Percentiles rank a stretch among this genome's conserved stretches.
These are phyloP conservation scores for Bolborhynchus lineola DNA, from an alignment of 2,113 vertebrate species.

Conservation along the genomic window DNA sequence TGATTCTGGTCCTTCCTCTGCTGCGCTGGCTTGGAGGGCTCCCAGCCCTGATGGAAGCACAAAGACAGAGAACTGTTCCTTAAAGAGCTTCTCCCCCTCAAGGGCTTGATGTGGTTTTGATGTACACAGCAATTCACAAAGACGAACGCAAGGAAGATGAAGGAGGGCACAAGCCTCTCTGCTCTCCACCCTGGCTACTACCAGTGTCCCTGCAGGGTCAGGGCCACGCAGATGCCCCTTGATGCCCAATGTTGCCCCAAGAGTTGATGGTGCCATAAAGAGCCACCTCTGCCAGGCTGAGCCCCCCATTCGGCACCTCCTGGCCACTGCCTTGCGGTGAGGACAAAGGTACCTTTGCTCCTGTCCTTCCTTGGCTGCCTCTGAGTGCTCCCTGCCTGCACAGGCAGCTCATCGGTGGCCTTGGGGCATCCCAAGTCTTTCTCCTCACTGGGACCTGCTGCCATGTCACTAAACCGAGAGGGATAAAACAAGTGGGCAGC, in stretches of 20 bases:
- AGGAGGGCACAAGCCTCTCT: rapidly evolving
- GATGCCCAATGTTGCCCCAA: rapidly evolving
- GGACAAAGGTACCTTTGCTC: neutral
- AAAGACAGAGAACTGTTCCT: neutral
- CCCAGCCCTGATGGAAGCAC: neutral
- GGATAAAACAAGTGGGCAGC: neutral
- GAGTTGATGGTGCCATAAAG: neutral
- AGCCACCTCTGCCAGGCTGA: neutral
- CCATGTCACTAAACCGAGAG: neutral
- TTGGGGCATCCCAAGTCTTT: slow-evolving; percentile 8
- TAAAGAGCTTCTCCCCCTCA: rapidly evolving
- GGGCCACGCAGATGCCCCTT: rapidly evolving
- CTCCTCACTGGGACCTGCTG: neutral
- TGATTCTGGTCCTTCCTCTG: neutral
- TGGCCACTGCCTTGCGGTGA: rapidly evolving
- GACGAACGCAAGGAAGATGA: rapidly evolving
- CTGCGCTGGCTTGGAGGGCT: rapidly evolving
- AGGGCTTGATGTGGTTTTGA: rapidly evolving
- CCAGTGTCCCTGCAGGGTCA: rapidly evolving
- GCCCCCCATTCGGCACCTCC: neutral
- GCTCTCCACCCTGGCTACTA: neutral
- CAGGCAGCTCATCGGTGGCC: neutral
- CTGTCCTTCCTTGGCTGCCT: neutral
- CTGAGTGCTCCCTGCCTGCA: neutral
- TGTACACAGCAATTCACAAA: neutral